Base-by-base conservation (phyloP, 2,797 vertebrate species). In the Fratercula arctica region DNA sequence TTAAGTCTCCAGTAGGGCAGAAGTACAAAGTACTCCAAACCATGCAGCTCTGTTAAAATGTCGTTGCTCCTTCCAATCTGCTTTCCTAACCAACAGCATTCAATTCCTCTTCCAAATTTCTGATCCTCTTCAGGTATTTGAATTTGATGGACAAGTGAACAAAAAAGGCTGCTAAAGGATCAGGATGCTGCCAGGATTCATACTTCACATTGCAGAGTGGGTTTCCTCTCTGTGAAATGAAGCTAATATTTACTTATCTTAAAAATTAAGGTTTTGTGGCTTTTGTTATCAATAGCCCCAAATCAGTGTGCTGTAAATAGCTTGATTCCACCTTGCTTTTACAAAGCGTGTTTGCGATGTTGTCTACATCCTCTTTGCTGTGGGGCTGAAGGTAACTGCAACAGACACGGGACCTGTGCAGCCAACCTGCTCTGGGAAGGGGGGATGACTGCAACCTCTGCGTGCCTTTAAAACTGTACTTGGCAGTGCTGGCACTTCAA, bases 261-360 rank as follows among this genome's bases (percentile, higher is more conserved):
- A 63, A 76, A 90, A 91, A 70, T 9, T 19, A 72, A 75, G 43
- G 45, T 39, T 92, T 54, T 83, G 51, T 82, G 81, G 29, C 41
- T 61, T 82, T 91, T 88, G 35, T 93, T 89, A 93, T 87, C 67
- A 85, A 64, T 41, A 75, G 45, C 11, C 56, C 29, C 48, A 69
- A 70, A 93, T 90, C 81, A 93, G 28, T 67, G 59, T 76, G 59
- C 51, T 79, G 67, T 76, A 93, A 94, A 67, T 63, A 93, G 39
- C 37, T 85, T 56, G n/a, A 87, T 63, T 87, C 51, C 78, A 77
- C 35, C 89, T 46, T 56, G 21, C 25, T 69, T 73, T 70, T 60
- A 41, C 53, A 77, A 83, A 57, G 25, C 0, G 4, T 57, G 56
- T 48, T 85, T 93, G 39, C 73, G 67, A 85, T 69, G 5, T 10